Conservation (phyloP, 1,140 invertebrate genomes). For the Meloidogyne exigua region DNA sequence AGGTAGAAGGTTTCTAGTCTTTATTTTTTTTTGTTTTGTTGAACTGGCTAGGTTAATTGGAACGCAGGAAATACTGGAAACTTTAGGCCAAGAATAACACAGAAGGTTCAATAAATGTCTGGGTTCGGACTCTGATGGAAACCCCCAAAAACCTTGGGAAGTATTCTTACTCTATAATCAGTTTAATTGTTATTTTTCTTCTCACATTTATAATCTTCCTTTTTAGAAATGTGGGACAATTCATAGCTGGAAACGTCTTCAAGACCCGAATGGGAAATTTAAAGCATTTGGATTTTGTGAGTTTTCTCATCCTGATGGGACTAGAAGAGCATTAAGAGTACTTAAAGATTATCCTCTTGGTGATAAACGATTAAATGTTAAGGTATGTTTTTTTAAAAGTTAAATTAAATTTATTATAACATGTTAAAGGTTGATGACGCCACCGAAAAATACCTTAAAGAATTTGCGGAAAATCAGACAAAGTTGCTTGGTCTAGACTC, state of each 20-base stretch:
- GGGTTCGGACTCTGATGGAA: no score
- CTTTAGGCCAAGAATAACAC: no score
- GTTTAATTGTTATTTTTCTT: no score
- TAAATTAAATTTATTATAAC: background rate
- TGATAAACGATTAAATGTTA: slow-evolving; percentile 76
- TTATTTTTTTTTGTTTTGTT: no score
- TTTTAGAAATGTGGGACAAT: slow-evolving; percentile 78
- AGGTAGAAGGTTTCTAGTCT: no score
- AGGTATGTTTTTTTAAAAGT: slow-evolving; percentile 42
- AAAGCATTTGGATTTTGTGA: slow-evolving; percentile 97
- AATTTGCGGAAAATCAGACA: slow-evolving; percentile 22
- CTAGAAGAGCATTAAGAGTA: slow-evolving; percentile 84
- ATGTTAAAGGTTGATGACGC: slow-evolving; percentile 53
- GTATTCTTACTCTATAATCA: no score
- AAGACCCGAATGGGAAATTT: slow-evolving; percentile 73
- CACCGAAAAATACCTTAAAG: slow-evolving; percentile 40
- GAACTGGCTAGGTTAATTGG: no score
- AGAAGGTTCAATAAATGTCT: no score
- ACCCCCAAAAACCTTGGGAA: no score
- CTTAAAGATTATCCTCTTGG: slow-evolving; percentile 89
- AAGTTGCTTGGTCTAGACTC: background rate
- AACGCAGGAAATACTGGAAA: no score
- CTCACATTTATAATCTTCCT: no score
- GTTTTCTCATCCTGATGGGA: slow-evolving; percentile 84
- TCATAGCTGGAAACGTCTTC: slow-evolving; percentile 92